phyloP scores from a whole-genome alignment of 2,888 invertebrate genomes.

The Ceraclea dissimilis region DNA sequence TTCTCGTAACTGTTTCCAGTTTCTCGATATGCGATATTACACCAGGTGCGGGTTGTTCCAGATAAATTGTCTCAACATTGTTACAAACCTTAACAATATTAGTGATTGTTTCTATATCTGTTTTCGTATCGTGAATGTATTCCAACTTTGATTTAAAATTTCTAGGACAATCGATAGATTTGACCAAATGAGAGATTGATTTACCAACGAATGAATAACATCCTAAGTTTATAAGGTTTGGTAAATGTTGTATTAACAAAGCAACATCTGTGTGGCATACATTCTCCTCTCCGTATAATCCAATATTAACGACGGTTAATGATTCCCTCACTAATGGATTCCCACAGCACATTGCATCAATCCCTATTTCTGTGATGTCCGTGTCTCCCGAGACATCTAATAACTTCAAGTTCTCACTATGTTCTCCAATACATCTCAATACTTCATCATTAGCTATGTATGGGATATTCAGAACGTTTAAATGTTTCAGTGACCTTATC shows the following conservation, averaged over 20 bases:
- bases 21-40: constrained; percentile 46
- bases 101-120: constrained; percentile 51
- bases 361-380: constrained; percentile 57
- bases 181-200: constrained; percentile 49
- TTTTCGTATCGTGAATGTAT: constrained; percentile 59
- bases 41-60: constrained; percentile 54
- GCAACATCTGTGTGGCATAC: constrained; percentile 60
- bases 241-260: constrained; percentile 53
- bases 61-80: constrained; percentile 54
- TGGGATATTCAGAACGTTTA: constrained; percentile 58
- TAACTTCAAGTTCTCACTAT: constrained; percentile 50
- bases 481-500: constrained; percentile 50
- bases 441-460: constrained; percentile 64
- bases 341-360: constrained; percentile 49
- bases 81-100: constrained; percentile 56
- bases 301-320: constrained; percentile 57
- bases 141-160: constrained; percentile 55
- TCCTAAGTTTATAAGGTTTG: constrained; percentile 56
- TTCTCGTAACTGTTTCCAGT: constrained; percentile 43
- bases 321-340: constrained; percentile 47
- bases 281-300: constrained; percentile 62
- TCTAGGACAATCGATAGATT: constrained; percentile 44
- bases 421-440: constrained; percentile 50
- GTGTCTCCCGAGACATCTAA: constrained; percentile 66
- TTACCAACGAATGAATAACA: constrained; percentile 63